phyloP scores from a whole-genome alignment of 2,797 vertebrate species.

The Anas bernieri region DNA sequence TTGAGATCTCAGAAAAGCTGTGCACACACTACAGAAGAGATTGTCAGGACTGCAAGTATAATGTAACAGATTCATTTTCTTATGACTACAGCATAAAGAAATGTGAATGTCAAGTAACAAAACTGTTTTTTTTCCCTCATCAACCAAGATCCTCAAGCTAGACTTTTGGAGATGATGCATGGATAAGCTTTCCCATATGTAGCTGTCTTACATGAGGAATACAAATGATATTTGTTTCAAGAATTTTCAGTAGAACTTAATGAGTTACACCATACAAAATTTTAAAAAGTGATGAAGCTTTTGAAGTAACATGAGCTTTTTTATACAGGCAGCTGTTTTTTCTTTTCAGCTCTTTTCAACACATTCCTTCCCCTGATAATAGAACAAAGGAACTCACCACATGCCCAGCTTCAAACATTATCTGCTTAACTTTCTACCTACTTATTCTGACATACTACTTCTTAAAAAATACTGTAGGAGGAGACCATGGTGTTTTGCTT shows the following conservation, averaged over 20 bases:
- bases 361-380: neutral
- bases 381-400: neutral
- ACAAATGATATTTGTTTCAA: neutral
- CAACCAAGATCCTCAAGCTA: neutral
- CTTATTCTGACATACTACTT: neutral
- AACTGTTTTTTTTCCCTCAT: neutral
- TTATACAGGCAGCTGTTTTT: neutral
- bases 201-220: neutral
- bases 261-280: neutral
- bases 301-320: neutral
- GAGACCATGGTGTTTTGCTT: neutral
- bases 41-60: neutral
- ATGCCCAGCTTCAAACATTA: neutral
- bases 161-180: neutral
- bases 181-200: neutral
- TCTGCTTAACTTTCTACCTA: neutral
- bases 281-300: neutral
- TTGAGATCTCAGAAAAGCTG: neutral
- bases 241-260: neutral
- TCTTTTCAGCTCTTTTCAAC: neutral
- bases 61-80: neutral
- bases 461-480: neutral
- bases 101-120: neutral
- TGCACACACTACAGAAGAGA: neutral
- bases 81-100: neutral